Percentiles rank a stretch among this genome's conserved stretches.
These are phyloP conservation scores for Leptocoma aspasia DNA, from an alignment of 2,113 vertebrate genomes.

Conservation along the genomic window DNA sequence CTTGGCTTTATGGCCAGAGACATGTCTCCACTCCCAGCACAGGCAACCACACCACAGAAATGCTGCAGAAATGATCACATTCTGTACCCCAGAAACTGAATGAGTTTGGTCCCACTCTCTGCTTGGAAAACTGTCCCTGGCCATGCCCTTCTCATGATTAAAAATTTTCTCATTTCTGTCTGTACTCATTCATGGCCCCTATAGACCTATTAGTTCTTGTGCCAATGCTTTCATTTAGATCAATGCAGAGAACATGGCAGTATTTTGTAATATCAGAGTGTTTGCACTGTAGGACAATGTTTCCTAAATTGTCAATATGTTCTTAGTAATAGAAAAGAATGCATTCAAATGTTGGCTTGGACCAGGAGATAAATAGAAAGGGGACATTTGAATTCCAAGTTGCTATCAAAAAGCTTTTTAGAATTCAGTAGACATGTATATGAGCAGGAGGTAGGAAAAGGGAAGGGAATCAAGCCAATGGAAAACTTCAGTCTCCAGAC, in stretches of 20 bases:
- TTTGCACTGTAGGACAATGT: slow-evolving; percentile 12
- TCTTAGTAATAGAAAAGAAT: slow-evolving; percentile 26
- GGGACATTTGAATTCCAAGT: neutral
- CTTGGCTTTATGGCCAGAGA: neutral
- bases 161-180: slow-evolving; percentile 26
- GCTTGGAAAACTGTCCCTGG: neutral
- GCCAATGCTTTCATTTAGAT: slow-evolving; percentile 13
- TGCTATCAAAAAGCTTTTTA: neutral
- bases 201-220: slow-evolving; percentile 14
- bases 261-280: slow-evolving; percentile 12
- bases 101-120: neutral
- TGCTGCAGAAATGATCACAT: neutral
- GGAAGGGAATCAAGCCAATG: neutral
- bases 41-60: neutral
- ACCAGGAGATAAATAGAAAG: slow-evolving; percentile 23
- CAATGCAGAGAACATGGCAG: slow-evolving; percentile 1
- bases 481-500: neutral
- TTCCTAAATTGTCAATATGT: slow-evolving; percentile 46
- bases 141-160: neutral
- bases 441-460: neutral
- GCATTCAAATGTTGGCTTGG: slow-evolving; percentile 34
- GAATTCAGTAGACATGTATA: neutral
- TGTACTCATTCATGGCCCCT: slow-evolving; percentile 2
- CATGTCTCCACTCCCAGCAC: accelerated
- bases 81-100: neutral